phyloP scores from a whole-genome alignment of 2,797 vertebrate genomes.

The Argya squamiceps region DNA sequence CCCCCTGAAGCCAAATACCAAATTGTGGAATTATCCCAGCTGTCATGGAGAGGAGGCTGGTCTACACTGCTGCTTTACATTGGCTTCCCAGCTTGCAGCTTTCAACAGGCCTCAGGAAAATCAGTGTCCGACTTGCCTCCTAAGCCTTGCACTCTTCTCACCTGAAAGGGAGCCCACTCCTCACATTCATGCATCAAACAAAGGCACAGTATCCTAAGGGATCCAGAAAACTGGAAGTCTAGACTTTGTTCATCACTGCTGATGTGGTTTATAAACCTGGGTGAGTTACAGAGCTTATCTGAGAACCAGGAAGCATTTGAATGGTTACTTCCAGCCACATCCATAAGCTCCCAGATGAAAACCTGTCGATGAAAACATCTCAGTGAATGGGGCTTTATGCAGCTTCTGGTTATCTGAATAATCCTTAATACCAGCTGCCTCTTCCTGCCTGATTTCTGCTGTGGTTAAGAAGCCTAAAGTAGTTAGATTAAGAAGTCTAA shows the following conservation, averaged over 20 bases:
- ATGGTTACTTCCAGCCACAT: conserved; percentile 1
- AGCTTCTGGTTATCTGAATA: conserved; percentile 51
- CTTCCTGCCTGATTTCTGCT: conserved; percentile 41
- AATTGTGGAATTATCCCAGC: background rate
- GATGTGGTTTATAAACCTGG: background rate
- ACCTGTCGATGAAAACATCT: conserved; percentile 24
- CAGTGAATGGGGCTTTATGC: background rate
- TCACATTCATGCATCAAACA: background rate
- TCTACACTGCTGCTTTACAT: background rate
- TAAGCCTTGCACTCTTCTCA: background rate
- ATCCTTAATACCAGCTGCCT: conserved; percentile 47
- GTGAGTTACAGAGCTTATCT: background rate
- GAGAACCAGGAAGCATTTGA: background rate
- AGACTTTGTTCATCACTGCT: background rate
- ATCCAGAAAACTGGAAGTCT: background rate
- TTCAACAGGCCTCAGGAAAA: background rate
- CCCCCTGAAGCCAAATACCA: background rate
- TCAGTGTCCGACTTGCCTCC: background rate
- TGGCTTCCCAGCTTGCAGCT: background rate
- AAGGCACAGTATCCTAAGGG: background rate
- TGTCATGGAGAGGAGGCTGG: background rate
- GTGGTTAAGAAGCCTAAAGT: conserved; percentile 55
- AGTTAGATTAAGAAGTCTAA: conserved; percentile 50
- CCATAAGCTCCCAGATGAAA: conserved; percentile 24
- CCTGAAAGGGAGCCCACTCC: background rate